Percentiles rank a stretch among this genome's conserved stretches.
Evolutionary conservation across 2,113 vertebrate species (phyloP).

Genomic region (Delphinus delphis): DNA sequence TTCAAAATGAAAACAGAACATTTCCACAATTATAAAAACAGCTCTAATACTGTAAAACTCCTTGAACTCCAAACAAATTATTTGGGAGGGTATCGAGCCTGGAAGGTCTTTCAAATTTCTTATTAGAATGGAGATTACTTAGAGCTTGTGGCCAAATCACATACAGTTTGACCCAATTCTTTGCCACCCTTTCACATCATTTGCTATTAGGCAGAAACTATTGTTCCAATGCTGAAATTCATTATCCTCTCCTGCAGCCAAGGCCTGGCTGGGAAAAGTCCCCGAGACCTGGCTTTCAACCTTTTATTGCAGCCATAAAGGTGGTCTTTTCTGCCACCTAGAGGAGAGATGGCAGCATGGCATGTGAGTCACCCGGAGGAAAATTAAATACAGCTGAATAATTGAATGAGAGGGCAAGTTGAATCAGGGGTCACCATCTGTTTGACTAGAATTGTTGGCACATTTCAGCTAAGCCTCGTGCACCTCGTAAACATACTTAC

Average conservation of each 20-base stretch:
- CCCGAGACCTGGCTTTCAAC: neutral
- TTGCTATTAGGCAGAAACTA: constrained; percentile 70
- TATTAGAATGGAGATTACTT: constrained; percentile 64
- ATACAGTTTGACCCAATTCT: constrained; percentile 39
- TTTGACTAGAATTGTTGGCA: constrained; percentile 89
- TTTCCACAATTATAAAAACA: neutral
- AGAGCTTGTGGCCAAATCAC: constrained; percentile 60
- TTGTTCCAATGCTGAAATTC: constrained; percentile 75
- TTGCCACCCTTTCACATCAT: constrained; percentile 46
- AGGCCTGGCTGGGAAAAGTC: constrained; percentile 17
- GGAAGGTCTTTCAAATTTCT: constrained; percentile 55
- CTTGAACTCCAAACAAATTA: constrained; percentile 55
- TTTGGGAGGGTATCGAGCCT: constrained; percentile 46
- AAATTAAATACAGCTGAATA: constrained; percentile 93
- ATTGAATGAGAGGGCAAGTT: constrained; percentile 90
- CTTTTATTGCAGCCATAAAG: constrained; percentile 50
- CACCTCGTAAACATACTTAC: constrained; percentile 88
- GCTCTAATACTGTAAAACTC: neutral
- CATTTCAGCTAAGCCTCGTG: constrained; percentile 86
- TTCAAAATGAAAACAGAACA: neutral
- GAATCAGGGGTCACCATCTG: constrained; percentile 95
- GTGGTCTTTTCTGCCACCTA: constrained; percentile 89
- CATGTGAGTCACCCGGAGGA: constrained; percentile 74
- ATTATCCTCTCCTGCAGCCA: constrained; percentile 38
- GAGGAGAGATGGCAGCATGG: constrained; percentile 65